Evolutionary conservation across 2,888 invertebrate species (phyloP).

Genomic region (Acrobasis repandana): DNA sequence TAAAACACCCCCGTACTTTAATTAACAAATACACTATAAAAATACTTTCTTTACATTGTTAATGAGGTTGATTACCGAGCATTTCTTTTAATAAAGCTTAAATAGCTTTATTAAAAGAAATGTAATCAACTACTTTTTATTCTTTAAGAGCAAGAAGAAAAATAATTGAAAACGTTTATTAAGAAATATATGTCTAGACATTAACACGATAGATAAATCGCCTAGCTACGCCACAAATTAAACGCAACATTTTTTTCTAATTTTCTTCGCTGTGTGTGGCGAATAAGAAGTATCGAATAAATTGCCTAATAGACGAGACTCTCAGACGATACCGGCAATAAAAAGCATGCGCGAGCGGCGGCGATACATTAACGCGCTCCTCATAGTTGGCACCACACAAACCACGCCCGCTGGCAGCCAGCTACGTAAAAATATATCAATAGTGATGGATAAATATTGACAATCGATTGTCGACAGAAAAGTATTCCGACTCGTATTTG

Average conservation of each 20-base stretch:
- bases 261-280: constrained; percentile 52
- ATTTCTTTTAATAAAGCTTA: not conserved
- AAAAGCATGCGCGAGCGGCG: constrained; percentile 65
- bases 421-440: constrained; percentile 56
- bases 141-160: too few species aligned
- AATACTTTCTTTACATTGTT: not conserved
- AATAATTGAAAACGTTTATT: too few species aligned
- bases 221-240: not conserved
- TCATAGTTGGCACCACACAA: constrained; percentile 77
- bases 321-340: constrained; percentile 57
- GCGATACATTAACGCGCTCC: constrained; percentile 79
- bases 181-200: not conserved
- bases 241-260: not conserved
- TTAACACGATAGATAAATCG: constrained; percentile 7
- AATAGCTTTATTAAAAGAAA: not conserved
- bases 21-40: not conserved
- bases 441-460: constrained; percentile 57
- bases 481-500: constrained; percentile 36
- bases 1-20: not conserved
- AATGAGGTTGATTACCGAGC: not conserved
- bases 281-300: constrained; percentile 46
- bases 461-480: constrained; percentile 53
- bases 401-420: constrained; percentile 70
- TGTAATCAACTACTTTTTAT: too few species aligned
- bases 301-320: constrained; percentile 60